Percentiles rank a stretch among this genome's conserved stretches.
phyloP scores from a whole-genome alignment of 2,888 invertebrate species.

The Drosophila neonasuta region DNA sequence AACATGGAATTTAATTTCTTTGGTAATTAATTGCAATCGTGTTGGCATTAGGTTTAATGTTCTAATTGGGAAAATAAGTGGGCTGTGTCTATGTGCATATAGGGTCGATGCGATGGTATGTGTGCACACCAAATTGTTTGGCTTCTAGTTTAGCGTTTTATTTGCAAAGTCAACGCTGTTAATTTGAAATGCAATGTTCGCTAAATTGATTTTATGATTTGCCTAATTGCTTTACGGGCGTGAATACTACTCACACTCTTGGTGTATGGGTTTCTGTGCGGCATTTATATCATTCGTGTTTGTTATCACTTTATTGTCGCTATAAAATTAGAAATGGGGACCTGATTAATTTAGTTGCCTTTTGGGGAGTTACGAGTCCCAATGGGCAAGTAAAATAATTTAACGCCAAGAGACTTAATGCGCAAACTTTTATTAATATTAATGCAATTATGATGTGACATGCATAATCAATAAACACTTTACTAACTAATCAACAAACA shows the following conservation, averaged over 20 bases:
- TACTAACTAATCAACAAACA: too few relatives aligned
- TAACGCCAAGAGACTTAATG: not conserved
- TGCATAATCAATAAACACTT: too few relatives aligned
- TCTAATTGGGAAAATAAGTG: conserved; percentile 63
- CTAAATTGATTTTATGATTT: conserved; percentile 65
- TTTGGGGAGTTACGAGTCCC: not conserved
- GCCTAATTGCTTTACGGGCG: conserved; percentile 39
- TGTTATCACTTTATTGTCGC: conserved; percentile 33
- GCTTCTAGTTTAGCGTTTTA: conserved; percentile 44
- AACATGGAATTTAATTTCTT: conserved; percentile 77
- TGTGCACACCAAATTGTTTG: conserved; percentile 42
- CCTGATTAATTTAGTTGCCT: conserved; percentile 24
- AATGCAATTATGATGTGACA: too few relatives aligned
- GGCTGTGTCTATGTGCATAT: conserved; percentile 6
- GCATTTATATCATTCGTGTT: not conserved
- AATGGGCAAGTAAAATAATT: conserved; percentile 7
- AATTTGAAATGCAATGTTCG: conserved; percentile 48
- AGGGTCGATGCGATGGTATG: conserved; percentile 9
- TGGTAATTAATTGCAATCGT: conserved; percentile 78
- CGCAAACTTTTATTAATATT: not conserved
- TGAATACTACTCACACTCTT: not conserved
- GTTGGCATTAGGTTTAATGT: conserved; percentile 76
- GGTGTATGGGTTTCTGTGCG: not conserved
- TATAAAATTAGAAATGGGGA: conserved; percentile 14
- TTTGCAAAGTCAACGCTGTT: conserved; percentile 57